These are phyloP conservation scores for Vespertilio murinus DNA, from an alignment of 2,797 vertebrate species.

Conservation along the genomic window DNA sequence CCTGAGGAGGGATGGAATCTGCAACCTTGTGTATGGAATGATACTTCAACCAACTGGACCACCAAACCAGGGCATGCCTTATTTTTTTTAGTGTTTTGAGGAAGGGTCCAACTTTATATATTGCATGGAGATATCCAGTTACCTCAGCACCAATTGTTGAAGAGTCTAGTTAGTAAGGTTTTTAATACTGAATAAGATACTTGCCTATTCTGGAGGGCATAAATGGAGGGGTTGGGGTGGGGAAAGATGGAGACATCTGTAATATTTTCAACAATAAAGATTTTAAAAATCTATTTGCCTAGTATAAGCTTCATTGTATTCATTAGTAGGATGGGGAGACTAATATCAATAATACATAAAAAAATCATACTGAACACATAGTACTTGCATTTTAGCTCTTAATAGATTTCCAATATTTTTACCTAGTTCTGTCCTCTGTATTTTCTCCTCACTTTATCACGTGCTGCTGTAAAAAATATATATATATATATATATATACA, in stretches of 20 bases:
- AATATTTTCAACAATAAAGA: too few relatives aligned
- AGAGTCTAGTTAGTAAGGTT: neutral
- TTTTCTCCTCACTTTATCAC: neutral
- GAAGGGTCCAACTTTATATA: neutral
- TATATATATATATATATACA: too few relatives aligned
- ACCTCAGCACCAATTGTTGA: neutral
- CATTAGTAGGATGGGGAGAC: neutral
- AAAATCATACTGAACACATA: neutral
- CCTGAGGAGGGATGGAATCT: neutral
- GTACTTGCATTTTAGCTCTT: neutral
- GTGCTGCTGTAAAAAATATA: neutral
- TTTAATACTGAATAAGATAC: neutral
- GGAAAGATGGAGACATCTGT: too few relatives aligned
- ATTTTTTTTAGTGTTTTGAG: neutral
- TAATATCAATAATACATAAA: neutral
- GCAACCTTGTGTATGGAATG: neutral
- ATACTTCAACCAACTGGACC: neutral
- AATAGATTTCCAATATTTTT: neutral
- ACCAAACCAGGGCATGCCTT: neutral
- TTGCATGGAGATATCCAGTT: neutral
- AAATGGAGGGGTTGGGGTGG: too few relatives aligned
- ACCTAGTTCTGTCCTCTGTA: neutral
- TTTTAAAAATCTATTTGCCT: neutral
- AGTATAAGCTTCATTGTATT: neutral
- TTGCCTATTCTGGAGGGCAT: neutral